Evolutionary conservation across 2,888 invertebrate species (phyloP), one percentile per base, ranked within the genome.

Genomic region (Thalpophila matura): DNA sequence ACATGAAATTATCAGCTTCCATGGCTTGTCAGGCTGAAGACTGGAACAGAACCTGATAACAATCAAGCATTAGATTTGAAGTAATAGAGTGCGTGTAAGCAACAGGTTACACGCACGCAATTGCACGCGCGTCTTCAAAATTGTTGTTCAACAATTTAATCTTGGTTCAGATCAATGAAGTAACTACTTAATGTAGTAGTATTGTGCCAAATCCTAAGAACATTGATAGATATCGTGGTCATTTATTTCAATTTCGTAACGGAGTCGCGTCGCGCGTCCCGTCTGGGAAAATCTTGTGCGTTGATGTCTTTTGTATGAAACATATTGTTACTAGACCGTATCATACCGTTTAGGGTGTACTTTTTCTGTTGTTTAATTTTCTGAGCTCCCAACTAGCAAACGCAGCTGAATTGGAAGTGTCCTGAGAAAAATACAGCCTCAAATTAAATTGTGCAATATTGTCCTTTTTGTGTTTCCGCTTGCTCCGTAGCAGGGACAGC

Each of bases 271-370:
- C 69, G 29, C 42, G 58, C 68, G 27, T 12, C 2, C 5, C 1
- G 9, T 16, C 29, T 2, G 6, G 20, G 22, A 6, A 10, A 10
- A 12, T 1, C 20, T 9, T 5, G 50, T 55, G 69, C 70, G 74
- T 71, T 71, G 61, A 74, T 71, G 72, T 74, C 77, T 74, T 76
- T 76, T 71, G 72, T 65, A 61, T 35, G 29, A 18, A 42, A 22
- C 43, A 18, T 12, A 5, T 9, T 22, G 18, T 24, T 22, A 4
- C n/a, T 1, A 20, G 9, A 7, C 24, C 6, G 18, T 6, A 31
- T 31, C 26, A 16, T n/a, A 49, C 5, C 3, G 14, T n/a, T 10
- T 12, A 22, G 22, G 5, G 20, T n/a, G n/a, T 16, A 6, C 22
- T 26, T 14, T 14, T n/a, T n/a, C n/a, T 14, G 9, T 55, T 5